Evolutionary conservation across 2,113 vertebrate species (phyloP).

Genomic region (Camelus bactrianus): DNA sequence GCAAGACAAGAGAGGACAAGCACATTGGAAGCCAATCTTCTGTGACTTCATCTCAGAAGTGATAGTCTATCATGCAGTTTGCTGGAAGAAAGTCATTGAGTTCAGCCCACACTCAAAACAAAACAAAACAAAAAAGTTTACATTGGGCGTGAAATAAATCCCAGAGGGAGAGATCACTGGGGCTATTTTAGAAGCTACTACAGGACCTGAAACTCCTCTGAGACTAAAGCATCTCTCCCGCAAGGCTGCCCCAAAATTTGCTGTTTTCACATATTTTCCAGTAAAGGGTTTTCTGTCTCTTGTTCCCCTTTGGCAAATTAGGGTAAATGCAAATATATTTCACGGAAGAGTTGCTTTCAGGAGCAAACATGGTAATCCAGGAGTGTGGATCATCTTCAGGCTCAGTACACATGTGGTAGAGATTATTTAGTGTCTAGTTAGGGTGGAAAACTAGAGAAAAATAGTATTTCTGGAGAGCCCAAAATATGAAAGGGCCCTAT

Average conservation of each 20-base stretch:
- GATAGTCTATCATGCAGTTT: not conserved
- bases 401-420: not conserved
- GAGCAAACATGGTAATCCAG: not conserved
- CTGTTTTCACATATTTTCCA: not conserved
- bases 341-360: not conserved
- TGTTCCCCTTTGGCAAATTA: not conserved
- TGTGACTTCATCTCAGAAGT: not conserved
- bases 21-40: not conserved
- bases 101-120: not conserved
- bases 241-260: not conserved
- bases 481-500: not conserved
- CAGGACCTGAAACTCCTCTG: not conserved
- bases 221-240: not conserved
- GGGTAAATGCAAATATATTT: not conserved
- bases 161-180: not conserved
- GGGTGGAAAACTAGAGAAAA: not conserved
- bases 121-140: not conserved
- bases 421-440: not conserved
- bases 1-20: not conserved
- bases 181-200: not conserved
- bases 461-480: not conserved
- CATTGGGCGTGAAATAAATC: not conserved
- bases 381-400: not conserved
- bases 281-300: not conserved
- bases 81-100: not conserved